Percentiles rank a stretch among this genome's conserved stretches.
phyloP scores from a whole-genome alignment of 35 echinoderm and acorn worm genomes.

The Chiridota heheva region DNA sequence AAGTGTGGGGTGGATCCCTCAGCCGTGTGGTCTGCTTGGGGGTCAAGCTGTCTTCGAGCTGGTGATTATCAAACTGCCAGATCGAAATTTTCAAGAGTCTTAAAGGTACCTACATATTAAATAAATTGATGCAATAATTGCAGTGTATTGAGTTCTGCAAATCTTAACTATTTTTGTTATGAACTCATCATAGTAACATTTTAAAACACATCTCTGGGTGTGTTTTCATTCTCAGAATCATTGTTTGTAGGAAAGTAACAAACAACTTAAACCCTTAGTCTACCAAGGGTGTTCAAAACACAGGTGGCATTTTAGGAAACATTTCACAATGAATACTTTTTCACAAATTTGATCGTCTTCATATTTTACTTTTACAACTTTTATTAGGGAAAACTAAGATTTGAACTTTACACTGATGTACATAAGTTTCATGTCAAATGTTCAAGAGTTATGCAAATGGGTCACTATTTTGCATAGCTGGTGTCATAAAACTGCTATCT shows the following conservation, averaged over 20 bases:
- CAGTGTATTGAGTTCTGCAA: neutral
- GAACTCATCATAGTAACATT: neutral
- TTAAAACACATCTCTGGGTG: neutral
- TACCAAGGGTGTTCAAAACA: too few relatives aligned
- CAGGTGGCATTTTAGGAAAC: too few relatives aligned
- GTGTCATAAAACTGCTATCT: too few relatives aligned
- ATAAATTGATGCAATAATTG: neutral
- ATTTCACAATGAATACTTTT: too few relatives aligned
- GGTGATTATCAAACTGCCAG: slow-evolving; percentile 80
- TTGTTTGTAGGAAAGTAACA: neutral
- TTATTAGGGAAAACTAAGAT: too few relatives aligned
- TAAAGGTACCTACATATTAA: slow-evolving; percentile 60
- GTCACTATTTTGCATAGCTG: too few relatives aligned
- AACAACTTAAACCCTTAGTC: too few relatives aligned
- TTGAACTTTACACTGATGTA: too few relatives aligned
- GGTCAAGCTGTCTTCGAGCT: slow-evolving; percentile 67
- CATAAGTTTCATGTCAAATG: too few relatives aligned
- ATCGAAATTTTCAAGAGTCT: slow-evolving; percentile 71
- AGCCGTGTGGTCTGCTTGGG: slow-evolving; percentile 92
- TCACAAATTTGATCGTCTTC: too few relatives aligned
- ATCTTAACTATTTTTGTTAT: neutral
- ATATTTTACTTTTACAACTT: too few relatives aligned
- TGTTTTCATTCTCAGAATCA: neutral
- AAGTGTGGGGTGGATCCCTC: slow-evolving; percentile 77
- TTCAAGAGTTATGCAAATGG: too few relatives aligned